Conservation (phyloP, 2,797 vertebrate genomes). For the Menidia menidia region DNA sequence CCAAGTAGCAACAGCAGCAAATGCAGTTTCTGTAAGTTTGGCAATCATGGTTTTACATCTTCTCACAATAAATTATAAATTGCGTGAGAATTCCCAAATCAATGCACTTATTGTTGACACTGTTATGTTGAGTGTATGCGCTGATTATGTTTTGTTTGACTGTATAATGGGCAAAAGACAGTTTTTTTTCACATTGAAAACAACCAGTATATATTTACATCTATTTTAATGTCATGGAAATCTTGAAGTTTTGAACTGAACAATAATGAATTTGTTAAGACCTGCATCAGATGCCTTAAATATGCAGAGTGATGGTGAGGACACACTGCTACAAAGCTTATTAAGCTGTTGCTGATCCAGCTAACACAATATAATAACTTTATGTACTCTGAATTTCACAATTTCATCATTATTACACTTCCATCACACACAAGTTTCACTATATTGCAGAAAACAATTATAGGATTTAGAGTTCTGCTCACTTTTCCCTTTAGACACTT, state of each 20-base stretch:
- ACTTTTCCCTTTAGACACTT: conserved; percentile 9
- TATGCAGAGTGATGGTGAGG: background rate
- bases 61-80: background rate
- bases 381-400: background rate
- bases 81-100: background rate
- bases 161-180: background rate
- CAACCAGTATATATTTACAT: background rate
- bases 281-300: background rate
- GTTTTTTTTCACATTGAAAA: background rate
- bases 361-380: background rate
- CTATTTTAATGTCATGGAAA: background rate
- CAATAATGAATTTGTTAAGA: background rate
- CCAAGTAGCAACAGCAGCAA: background rate
- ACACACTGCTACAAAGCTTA: background rate
- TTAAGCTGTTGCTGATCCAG: background rate
- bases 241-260: background rate
- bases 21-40: background rate
- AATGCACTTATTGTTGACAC: background rate
- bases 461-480: background rate
- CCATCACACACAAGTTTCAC: background rate
- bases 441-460: conserved; percentile 1
- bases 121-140: background rate
- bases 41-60: conserved; percentile 6
- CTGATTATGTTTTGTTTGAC: background rate
- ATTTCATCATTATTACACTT: background rate